Evolutionary conservation across 2,113 vertebrate genomes (phyloP).

Genomic region (Pelecanoides urinatrix): DNA sequence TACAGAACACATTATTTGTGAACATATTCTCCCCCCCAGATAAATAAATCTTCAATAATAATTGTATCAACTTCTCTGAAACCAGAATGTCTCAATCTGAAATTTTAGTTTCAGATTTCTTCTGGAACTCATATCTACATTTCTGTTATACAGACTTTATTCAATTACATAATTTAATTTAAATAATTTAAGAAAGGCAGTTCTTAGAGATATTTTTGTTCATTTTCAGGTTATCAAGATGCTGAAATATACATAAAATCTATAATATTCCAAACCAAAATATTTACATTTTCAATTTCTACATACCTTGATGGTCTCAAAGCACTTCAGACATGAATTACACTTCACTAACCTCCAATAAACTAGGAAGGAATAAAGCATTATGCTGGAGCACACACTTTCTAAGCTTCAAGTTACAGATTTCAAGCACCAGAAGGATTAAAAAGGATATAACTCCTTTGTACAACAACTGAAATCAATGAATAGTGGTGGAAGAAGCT

Average conservation of each 20-base stretch:
- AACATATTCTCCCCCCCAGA: not conserved
- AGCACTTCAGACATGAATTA: not conserved
- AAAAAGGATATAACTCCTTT: not conserved
- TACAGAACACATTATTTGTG: not conserved
- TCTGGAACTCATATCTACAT: not conserved
- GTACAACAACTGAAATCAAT: not conserved
- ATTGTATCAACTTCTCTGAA: not conserved
- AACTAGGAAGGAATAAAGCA: not conserved
- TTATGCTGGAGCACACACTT: not conserved
- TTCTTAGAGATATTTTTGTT: not conserved
- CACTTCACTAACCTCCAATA: not conserved
- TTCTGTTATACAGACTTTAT: not conserved
- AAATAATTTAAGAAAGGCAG: not conserved
- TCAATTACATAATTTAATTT: not conserved
- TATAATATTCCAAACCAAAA: not conserved
- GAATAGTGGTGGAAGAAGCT: not conserved
- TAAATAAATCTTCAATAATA: not conserved
- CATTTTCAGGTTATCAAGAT: not conserved
- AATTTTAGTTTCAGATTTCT: not conserved
- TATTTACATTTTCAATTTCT: not conserved
- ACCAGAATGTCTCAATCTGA: not conserved
- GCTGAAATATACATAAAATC: not conserved
- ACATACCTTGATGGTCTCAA: not conserved
- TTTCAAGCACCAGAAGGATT: not conserved
- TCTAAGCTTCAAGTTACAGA: not conserved